Base-by-base conservation (phyloP, 2,113 vertebrate genomes). In the Talpa occidentalis region DNA sequence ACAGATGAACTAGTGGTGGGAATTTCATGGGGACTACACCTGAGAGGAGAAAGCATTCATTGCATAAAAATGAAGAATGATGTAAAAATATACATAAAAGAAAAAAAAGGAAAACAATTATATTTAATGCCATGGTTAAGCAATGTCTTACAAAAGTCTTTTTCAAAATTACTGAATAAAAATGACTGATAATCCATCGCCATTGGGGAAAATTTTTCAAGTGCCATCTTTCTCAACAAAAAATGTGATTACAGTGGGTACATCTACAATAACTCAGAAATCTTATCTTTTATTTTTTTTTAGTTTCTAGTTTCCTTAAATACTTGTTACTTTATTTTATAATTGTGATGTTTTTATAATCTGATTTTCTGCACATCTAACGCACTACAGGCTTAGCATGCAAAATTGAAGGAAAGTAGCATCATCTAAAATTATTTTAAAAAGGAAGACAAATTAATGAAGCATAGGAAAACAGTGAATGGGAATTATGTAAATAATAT, bases 401-500 rank as follows among this genome's bases (percentile, higher is more conserved):
- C 60, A 90, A 95, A 87, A 67, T 60, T 52, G 54, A 86, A 56
- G 9, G 44, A 42, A 96, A 97, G 96, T 17, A 87, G 26, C 49
- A 60, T 49, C 56, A 52, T 86, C 47, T 91, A 95, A 95, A 94
- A 95, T 91, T 64, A 62, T 54, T 74, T 2, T 81, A 91, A 81
- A 78, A 79, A 89, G 37, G 54, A 74, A 96, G 59, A 72, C 22
- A 95, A 94, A 37, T 1, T 19, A 88, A 37, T 59, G 24, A 52
- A 95, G 54, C 6, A 21, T 30, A 85, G 54, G 54, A 66, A 97
- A 96, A 87, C n/a, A 93, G 26, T 26, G 47, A 97, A 95, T 91
- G 81, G 69, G 37, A 96, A 83, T 56, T 26, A 54, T 93, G 73
- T 97, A 97, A 98, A 97, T 97, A 98, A 98, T 84, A 94, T 79